phyloP scores from a whole-genome alignment of 2,888 invertebrate species.

The Ophion obscuratus region DNA sequence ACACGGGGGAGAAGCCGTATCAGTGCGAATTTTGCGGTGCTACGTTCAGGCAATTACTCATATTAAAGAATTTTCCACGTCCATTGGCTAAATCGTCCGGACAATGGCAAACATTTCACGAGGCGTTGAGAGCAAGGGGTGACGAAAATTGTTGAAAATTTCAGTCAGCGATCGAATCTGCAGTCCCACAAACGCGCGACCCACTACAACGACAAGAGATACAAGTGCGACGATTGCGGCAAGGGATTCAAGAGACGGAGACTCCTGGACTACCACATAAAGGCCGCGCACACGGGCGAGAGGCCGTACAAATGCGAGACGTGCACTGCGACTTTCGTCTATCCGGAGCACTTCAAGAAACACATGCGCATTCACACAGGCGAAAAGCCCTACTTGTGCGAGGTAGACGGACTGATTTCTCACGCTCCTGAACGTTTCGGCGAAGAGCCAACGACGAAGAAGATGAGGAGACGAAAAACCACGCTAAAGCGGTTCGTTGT shows the following conservation, averaged over 20 bases:
- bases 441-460: not conserved
- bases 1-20: slow-evolving; percentile 93
- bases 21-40: slow-evolving; percentile 92
- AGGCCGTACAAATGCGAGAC: slow-evolving; percentile 90
- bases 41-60: slow-evolving; percentile 86
- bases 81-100: not conserved
- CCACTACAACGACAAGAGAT: slow-evolving; percentile 91
- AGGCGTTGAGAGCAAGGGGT: not conserved
- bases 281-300: slow-evolving; percentile 92
- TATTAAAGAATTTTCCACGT: not conserved
- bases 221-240: slow-evolving; percentile 89
- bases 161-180: slow-evolving; percentile 91
- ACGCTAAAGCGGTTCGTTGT: slow-evolving; percentile 13
- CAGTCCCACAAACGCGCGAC: slow-evolving; percentile 92
- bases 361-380: slow-evolving; percentile 92
- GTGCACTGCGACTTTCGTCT: slow-evolving; percentile 92
- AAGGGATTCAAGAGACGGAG: slow-evolving; percentile 89
- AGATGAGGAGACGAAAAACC: not conserved
- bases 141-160: slow-evolving; percentile 8
- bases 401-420: slow-evolving; percentile 83
- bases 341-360: slow-evolving; percentile 93
- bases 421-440: not conserved
- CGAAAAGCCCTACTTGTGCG: slow-evolving; percentile 90
- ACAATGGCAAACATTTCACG: not conserved
- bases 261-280: slow-evolving; percentile 92